phyloP scores from a whole-genome alignment of 2,888 invertebrate species.

The Biston betularia region DNA sequence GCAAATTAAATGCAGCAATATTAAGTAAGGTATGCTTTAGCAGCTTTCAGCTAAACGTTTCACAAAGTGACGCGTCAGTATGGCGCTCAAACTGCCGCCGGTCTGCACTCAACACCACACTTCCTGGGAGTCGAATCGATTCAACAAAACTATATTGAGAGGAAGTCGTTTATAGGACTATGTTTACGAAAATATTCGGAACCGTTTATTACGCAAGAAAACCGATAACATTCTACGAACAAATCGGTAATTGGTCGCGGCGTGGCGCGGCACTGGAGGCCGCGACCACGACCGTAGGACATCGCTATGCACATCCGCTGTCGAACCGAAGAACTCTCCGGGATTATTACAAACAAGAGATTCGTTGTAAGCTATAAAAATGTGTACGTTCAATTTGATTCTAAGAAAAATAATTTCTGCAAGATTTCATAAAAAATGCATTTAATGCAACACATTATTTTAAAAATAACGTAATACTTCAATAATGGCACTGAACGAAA shows the following conservation, averaged over 20 bases:
- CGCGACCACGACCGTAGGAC: slow-evolving; percentile 46
- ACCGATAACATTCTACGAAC: slow-evolving; percentile 62
- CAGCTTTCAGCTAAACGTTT: slow-evolving; percentile 72
- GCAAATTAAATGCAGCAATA: slow-evolving; percentile 71
- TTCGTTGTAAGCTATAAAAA: slow-evolving; percentile 72
- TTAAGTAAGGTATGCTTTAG: slow-evolving; percentile 71
- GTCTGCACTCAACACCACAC: not conserved
- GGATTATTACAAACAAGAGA: slow-evolving; percentile 69
- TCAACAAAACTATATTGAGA: slow-evolving; percentile 28
- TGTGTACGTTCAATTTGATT: slow-evolving; percentile 56
- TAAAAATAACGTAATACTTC: slow-evolving; percentile 83
- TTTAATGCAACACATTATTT: slow-evolving; percentile 82
- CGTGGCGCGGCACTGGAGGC: not conserved
- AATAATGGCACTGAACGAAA: slow-evolving; percentile 81
- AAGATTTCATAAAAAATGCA: slow-evolving; percentile 70
- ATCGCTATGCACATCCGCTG: slow-evolving; percentile 78
- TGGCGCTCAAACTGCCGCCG: slow-evolving; percentile 31
- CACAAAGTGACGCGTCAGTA: slow-evolving; percentile 53
- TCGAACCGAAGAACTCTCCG: slow-evolving; percentile 61
- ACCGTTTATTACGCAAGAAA: slow-evolving; percentile 37
- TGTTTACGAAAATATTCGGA: slow-evolving; percentile 44
- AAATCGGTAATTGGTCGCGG: slow-evolving; percentile 54
- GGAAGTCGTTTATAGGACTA: slow-evolving; percentile 35
- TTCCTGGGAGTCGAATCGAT: slow-evolving; percentile 10
- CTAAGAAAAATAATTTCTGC: slow-evolving; percentile 57